phyloP scores from a whole-genome alignment of 2,797 vertebrate genomes.

The Helostoma temminkii region DNA sequence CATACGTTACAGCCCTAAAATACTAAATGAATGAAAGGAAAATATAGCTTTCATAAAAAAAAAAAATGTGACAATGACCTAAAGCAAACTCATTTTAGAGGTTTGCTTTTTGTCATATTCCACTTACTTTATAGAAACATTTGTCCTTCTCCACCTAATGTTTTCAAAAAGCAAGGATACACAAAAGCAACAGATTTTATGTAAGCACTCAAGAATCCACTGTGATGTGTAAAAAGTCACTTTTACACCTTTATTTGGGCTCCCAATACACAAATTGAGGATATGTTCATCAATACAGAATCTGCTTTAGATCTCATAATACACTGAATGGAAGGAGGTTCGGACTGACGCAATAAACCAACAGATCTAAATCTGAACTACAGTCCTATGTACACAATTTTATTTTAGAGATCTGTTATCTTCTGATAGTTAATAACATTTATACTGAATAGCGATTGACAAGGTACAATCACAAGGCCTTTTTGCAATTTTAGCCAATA shows the following conservation, averaged over 20 bases:
- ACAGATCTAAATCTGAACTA: conserved; percentile 65
- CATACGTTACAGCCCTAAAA: too few relatives aligned
- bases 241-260: conserved; percentile 82
- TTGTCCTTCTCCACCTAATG: neutral
- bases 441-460: conserved; percentile 75
- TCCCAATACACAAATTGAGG: conserved; percentile 78
- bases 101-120: neutral
- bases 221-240: conserved; percentile 47
- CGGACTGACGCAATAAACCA: conserved; percentile 67
- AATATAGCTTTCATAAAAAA: too few relatives aligned
- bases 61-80: too few relatives aligned
- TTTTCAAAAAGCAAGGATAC: neutral
- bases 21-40: too few relatives aligned
- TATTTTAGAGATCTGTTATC: conserved; percentile 68
- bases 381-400: conserved; percentile 78
- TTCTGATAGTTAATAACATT: conserved; percentile 75
- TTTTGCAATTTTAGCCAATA: conserved; percentile 66
- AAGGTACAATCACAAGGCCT: conserved; percentile 75
- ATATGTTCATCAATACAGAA: conserved; percentile 75
- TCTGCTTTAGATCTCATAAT: conserved; percentile 74
- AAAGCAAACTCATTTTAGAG: neutral
- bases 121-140: neutral
- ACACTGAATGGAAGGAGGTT: conserved; percentile 71
- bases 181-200: neutral
- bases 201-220: neutral